phyloP scores from a whole-genome alignment of 2,797 vertebrate species.

The Pangasius krempfi region DNA sequence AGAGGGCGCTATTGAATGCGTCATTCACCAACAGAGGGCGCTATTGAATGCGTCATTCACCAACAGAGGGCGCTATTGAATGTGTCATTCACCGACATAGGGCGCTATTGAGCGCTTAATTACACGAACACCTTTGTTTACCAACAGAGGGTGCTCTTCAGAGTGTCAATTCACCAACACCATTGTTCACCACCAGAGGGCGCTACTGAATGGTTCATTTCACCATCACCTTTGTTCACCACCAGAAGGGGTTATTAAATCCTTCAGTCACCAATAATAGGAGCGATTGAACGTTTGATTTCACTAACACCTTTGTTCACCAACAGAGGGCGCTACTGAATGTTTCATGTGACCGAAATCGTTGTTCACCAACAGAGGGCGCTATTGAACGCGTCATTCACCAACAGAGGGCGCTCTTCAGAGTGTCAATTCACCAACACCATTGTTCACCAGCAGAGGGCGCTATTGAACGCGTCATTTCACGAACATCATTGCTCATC shows the following conservation, averaged over 20 bases:
- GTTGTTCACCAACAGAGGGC: neutral
- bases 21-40: neutral
- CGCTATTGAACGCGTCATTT: no score
- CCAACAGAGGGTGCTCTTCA: neutral
- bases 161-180: neutral
- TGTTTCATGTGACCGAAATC: neutral
- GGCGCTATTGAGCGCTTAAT: neutral
- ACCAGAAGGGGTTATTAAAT: neutral
- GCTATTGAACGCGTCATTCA: neutral
- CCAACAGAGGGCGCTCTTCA: neutral
- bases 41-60: no score
- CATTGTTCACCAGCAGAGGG: neutral
- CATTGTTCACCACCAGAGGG: no score
- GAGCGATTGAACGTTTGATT: neutral
- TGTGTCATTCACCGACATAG: neutral
- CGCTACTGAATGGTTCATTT: neutral
- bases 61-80: neutral
- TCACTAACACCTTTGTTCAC: neutral
- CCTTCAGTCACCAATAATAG: neutral
- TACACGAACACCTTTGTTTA: neutral
- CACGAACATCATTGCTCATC: neutral
- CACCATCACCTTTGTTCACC: neutral
- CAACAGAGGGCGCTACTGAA: neutral
- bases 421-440: neutral
- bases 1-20: neutral